These are phyloP conservation scores for Natator depressus DNA, from an alignment of 2,113 vertebrate species.

Conservation along the genomic window DNA sequence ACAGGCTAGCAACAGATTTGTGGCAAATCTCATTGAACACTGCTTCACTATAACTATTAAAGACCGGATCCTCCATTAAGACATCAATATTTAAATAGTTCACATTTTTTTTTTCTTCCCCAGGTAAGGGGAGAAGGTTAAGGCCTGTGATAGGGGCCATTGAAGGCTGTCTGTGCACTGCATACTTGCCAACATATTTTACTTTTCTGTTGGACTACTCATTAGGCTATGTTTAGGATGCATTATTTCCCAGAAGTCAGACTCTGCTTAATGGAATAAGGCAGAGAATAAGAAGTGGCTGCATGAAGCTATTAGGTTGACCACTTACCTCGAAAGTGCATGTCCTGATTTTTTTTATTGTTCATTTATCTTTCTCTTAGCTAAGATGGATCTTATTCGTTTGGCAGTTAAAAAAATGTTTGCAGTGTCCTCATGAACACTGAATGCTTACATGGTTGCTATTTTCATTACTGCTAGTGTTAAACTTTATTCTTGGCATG, in stretches of 20 bases:
- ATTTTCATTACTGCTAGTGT: constrained; percentile 70
- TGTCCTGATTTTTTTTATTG: constrained; percentile 59
- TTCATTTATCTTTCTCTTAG: constrained; percentile 55
- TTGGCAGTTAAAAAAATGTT: constrained; percentile 72
- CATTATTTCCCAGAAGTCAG: constrained; percentile 37
- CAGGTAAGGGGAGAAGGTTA: background rate
- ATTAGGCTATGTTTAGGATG: background rate
- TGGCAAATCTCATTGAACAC: background rate
- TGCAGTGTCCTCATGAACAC: constrained; percentile 65
- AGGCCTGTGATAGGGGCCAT: background rate
- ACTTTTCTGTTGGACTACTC: background rate
- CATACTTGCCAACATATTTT: background rate
- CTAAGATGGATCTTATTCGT: constrained; percentile 63
- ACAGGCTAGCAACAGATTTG: background rate
- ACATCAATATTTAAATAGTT: background rate
- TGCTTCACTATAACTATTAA: background rate
- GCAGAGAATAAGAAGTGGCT: background rate
- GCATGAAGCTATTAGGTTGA: constrained; percentile 38
- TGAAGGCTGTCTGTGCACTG: background rate
- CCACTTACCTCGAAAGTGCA: constrained; percentile 62
- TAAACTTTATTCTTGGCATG: constrained; percentile 60
- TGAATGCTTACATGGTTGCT: constrained; percentile 67
- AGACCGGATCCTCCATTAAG: background rate
- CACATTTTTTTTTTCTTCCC: background rate
- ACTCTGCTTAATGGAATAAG: background rate